Base-by-base conservation (phyloP, 2,113 vertebrate species). In the Alligator sinensis region DNA sequence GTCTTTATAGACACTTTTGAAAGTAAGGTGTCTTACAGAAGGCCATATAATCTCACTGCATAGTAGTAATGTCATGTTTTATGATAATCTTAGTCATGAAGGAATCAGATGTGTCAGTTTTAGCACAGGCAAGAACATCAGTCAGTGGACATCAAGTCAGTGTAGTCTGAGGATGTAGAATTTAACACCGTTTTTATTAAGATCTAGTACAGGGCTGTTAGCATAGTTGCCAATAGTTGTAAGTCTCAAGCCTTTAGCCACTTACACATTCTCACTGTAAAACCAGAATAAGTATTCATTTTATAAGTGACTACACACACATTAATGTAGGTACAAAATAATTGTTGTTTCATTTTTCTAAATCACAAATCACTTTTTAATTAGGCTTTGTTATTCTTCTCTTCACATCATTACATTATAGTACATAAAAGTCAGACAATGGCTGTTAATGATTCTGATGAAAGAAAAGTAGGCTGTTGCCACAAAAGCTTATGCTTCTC, bases 321-420 rank as follows among this genome's bases (percentile, higher is more conserved):
- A 1, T 6, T 47, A 30, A 1, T 0, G 5, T 14, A 5, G 62
- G 0, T 1, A 62, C 55, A 4, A 78, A 75, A 18, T 4, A 34
- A n/a, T 64, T 18, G 5, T n/a, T 61, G 0, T 0, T 5, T 55
- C 17, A 17, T 3, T 66, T 82, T 83, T 76, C 62, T 12, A 28
- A 5, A 24, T 87, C 82, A 8, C 86, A 77, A 57, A 7, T 82
- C 25, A 68, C 11, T 18, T 77, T 30, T 70, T 79, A 47, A 72
- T 57, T 10, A 77, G 28, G 11, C 77, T 86, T 82, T 86, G 66
- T 77, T 21, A 9, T 76, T 77, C 55, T n/a, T 55, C 68, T 91
- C 9, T 66, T 91, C 54, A 77, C 34, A 11, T 30, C 47, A 38
- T 38, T 17, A 28, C 34, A 47, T 58, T 66, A 66, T 17, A 77